These are phyloP conservation scores for Holcopasites calliopsidis DNA, from an alignment of 1,140 invertebrate genomes.

Conservation along the genomic window DNA sequence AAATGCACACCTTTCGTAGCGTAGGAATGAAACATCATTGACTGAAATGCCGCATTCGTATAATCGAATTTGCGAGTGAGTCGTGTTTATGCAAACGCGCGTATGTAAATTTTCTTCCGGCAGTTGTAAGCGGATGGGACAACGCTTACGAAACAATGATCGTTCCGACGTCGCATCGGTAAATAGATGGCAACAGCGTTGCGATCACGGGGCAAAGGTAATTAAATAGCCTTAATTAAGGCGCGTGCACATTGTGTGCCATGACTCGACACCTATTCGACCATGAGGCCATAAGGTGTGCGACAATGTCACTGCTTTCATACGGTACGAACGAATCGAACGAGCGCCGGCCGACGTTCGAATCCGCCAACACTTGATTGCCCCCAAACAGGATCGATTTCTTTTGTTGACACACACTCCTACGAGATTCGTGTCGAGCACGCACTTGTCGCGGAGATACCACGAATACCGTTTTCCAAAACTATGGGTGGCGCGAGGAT, in stretches of 20 bases:
- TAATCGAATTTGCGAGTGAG: not conserved
- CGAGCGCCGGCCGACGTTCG: constrained; percentile 54
- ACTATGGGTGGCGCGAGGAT: constrained; percentile 57
- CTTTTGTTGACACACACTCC: constrained; percentile 38
- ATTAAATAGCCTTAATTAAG: constrained; percentile 67
- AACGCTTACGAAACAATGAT: not conserved
- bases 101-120: not conserved
- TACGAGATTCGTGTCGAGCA: constrained; percentile 58
- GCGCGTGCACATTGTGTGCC: constrained; percentile 52
- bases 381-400: constrained; percentile 50
- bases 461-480: constrained; percentile 20
- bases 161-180: constrained; percentile 16
- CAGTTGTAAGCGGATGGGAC: not conserved
- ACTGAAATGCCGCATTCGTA: not conserved
- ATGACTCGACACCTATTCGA: constrained; percentile 53
- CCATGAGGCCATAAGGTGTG: constrained; percentile 31
- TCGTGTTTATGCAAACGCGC: constrained; percentile 30
- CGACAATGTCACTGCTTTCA: constrained; percentile 43
- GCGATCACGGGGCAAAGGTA: constrained; percentile 51
- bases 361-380: constrained; percentile 42
- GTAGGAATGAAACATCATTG: not conserved
- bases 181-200: constrained; percentile 36
- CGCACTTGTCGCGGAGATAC: constrained; percentile 30
- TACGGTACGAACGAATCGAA: constrained; percentile 1
- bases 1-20: not conserved